These are phyloP conservation scores for Isurus oxyrinchus DNA, from an alignment of 2,113 vertebrate genomes.

Conservation along the genomic window DNA sequence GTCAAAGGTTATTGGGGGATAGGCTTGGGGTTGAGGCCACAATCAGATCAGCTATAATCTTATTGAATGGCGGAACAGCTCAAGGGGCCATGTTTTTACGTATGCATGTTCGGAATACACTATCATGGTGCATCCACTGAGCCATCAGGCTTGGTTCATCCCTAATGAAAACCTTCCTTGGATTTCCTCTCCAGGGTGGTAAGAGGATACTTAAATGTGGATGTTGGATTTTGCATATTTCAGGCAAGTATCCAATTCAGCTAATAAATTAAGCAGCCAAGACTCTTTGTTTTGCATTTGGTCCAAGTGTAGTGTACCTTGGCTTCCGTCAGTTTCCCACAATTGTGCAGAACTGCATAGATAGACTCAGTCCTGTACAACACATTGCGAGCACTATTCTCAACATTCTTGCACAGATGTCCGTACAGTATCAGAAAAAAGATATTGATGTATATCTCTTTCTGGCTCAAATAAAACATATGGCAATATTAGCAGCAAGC, in stretches of 20 bases:
- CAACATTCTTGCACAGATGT: not conserved
- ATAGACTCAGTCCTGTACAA: not conserved
- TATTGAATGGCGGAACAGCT: too few species aligned
- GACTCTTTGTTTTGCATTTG: not conserved
- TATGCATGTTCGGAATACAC: too few species aligned
- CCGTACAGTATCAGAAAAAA: not conserved
- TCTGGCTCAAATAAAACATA: conserved; percentile 1
- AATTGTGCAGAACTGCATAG: not conserved
- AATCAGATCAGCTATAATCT: too few species aligned
- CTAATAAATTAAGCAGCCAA: not conserved
- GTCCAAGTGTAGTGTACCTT: not conserved
- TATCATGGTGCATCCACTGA: not conserved
- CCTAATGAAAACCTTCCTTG: not conserved
- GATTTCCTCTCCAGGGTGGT: not conserved
- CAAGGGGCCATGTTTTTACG: too few species aligned
- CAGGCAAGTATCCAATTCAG: not conserved
- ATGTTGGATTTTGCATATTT: not conserved
- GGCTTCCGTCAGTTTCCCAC: not conserved
- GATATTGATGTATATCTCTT: not conserved
- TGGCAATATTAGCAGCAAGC: not conserved
- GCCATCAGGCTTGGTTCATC: not conserved
- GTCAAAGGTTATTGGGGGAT: too few species aligned
- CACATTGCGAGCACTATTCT: not conserved
- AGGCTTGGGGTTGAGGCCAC: too few species aligned
- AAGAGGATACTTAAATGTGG: not conserved